Conservation (phyloP, 2,113 vertebrate genomes). For the Caranx ignobilis region DNA sequence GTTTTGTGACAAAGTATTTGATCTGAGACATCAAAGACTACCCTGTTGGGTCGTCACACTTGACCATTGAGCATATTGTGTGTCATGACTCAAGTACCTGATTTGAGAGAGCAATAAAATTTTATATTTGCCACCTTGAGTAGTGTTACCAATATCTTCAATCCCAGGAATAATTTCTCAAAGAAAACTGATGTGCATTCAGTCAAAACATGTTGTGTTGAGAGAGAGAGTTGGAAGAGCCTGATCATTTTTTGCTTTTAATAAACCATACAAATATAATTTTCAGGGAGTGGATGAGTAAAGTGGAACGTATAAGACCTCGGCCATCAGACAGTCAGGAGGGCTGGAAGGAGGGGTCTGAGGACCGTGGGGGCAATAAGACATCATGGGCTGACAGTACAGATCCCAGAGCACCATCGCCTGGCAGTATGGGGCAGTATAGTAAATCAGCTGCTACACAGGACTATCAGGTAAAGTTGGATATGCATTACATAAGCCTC, state of each 20-base stretch:
- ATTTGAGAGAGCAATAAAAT: too few species aligned
- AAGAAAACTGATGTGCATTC: too few species aligned
- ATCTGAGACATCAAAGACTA: too few species aligned
- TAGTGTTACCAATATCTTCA: too few species aligned
- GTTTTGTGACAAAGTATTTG: too few species aligned
- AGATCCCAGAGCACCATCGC: conserved; percentile 81
- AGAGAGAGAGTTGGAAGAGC: too few species aligned
- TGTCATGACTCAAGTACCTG: too few species aligned
- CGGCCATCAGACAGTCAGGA: conserved; percentile 86
- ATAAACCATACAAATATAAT: neutral
- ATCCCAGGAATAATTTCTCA: too few species aligned
- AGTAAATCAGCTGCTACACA: conserved; percentile 83
- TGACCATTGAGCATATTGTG: too few species aligned
- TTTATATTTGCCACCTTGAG: too few species aligned
- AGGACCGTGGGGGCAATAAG: conserved; percentile 85
- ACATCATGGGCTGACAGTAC: conserved; percentile 72
- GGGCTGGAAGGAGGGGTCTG: conserved; percentile 85
- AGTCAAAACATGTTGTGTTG: too few species aligned
- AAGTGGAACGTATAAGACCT: conserved; percentile 85
- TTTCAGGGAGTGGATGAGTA: conserved; percentile 85
- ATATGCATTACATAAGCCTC: neutral
- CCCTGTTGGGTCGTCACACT: too few species aligned
- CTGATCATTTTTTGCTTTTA: neutral
- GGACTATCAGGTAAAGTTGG: conserved; percentile 88
- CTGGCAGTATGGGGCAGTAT: conserved; percentile 81